These are phyloP conservation scores for Pardosa pseudoannulata DNA, from an alignment of 2,888 invertebrate species.

Conservation along the genomic window DNA sequence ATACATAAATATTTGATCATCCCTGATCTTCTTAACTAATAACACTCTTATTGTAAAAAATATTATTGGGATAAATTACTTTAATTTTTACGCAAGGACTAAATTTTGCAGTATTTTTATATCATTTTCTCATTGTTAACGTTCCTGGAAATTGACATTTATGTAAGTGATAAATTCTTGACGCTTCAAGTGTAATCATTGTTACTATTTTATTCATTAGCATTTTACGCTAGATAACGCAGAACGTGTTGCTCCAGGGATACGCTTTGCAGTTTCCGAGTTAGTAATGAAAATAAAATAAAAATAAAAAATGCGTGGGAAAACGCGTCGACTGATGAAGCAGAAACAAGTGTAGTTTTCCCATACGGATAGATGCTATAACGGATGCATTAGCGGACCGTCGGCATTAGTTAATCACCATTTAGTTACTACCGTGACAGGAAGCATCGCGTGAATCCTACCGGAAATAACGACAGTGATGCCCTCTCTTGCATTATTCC, in stretches of 20 bases:
- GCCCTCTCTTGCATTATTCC: constrained; percentile 27
- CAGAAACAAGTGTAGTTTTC: constrained; percentile 40
- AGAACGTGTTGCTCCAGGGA: not conserved
- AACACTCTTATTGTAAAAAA: too few relatives aligned
- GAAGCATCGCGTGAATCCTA: constrained; percentile 54
- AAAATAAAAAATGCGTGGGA: constrained; percentile 55
- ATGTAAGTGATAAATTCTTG: too few relatives aligned
- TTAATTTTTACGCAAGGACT: too few relatives aligned
- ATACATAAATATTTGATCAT: too few relatives aligned
- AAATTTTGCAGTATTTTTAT: too few relatives aligned
- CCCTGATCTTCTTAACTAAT: too few relatives aligned
- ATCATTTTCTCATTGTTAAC: too few relatives aligned
- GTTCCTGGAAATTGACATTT: too few relatives aligned
- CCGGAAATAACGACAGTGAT: constrained; percentile 68
- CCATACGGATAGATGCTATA: constrained; percentile 46
- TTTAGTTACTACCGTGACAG: constrained; percentile 64
- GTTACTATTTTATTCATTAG: not conserved
- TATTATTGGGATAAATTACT: too few relatives aligned
- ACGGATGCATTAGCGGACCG: constrained; percentile 49
- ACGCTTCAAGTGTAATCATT: too few relatives aligned
- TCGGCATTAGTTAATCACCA: constrained; percentile 41
- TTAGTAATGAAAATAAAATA: too few relatives aligned
- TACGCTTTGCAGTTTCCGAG: constrained; percentile 23
- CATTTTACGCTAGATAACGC: not conserved
- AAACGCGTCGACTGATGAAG: constrained; percentile 27